phyloP scores from a whole-genome alignment of 1,140 invertebrate genomes.

The Brachystomella parvula region DNA sequence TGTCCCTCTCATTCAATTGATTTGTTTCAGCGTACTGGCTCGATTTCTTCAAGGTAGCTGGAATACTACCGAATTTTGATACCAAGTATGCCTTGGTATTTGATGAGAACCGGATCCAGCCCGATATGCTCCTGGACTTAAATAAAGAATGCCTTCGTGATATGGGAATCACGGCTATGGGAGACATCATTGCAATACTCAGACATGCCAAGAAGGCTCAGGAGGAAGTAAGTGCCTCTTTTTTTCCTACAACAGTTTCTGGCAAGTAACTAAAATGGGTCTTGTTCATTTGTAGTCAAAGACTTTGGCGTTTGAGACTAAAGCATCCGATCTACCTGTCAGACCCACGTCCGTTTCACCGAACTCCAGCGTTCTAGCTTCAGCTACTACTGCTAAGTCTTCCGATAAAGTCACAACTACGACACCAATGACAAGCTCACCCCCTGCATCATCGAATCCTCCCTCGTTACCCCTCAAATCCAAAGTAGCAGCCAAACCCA shows the following conservation, averaged over 20 bases:
- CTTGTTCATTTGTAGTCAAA: conserved; percentile 10
- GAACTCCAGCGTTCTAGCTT: neutral
- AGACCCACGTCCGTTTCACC: neutral
- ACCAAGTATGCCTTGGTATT: conserved; percentile 74
- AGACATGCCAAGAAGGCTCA: conserved; percentile 69
- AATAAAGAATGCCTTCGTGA: conserved; percentile 72
- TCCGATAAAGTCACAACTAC: conserved; percentile 2
- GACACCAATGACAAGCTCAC: neutral
- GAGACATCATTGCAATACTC: conserved; percentile 74
- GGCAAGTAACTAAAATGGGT: neutral
- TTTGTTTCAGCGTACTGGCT: conserved; percentile 55
- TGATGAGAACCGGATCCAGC: conserved; percentile 68
- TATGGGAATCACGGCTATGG: conserved; percentile 73
- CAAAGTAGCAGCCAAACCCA: too few species aligned
- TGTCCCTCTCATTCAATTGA: neutral
- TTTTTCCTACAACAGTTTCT: neutral
- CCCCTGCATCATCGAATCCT: neutral
- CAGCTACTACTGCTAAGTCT: neutral
- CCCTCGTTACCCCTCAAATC: too few species aligned
- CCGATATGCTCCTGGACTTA: conserved; percentile 69
- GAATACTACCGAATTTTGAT: conserved; percentile 62
- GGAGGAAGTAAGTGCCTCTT: conserved; percentile 47
- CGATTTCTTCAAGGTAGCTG: conserved; percentile 68
- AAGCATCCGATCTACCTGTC: neutral
- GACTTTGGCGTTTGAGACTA: neutral